Conservation (phyloP, 2,797 vertebrate genomes). For the Phoebastria nigripes region DNA sequence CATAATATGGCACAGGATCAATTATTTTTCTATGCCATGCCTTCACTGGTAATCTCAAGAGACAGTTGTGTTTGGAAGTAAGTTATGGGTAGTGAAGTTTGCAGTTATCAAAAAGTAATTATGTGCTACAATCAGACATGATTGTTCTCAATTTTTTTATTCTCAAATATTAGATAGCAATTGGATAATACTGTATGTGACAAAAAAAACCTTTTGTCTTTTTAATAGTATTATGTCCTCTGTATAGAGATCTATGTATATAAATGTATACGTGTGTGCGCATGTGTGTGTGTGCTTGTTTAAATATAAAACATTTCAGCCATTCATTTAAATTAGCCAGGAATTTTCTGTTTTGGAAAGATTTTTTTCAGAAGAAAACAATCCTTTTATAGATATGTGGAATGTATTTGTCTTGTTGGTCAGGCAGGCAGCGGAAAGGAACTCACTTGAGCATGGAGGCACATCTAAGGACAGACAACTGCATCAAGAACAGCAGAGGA, state of each 20-base stretch:
- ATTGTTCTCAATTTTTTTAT: not conserved
- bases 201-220: not conserved
- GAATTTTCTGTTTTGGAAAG: not conserved
- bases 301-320: not conserved
- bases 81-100: not conserved
- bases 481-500: not conserved
- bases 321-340: not conserved
- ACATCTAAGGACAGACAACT: not conserved
- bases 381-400: not conserved
- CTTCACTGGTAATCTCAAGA: not conserved
- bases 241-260: not conserved
- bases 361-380: not conserved
- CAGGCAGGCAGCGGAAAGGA: not conserved
- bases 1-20: not conserved
- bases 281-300: not conserved
- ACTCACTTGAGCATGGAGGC: not conserved
- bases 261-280: not conserved
- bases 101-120: not conserved
- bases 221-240: not conserved
- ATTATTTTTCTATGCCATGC: not conserved
- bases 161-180: not conserved
- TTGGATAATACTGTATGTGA: not conserved
- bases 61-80: not conserved
- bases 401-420: not conserved
- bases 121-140: not conserved